phyloP scores from a whole-genome alignment of 1,140 invertebrate species.

The Carcinoscorpius rotundicauda region DNA sequence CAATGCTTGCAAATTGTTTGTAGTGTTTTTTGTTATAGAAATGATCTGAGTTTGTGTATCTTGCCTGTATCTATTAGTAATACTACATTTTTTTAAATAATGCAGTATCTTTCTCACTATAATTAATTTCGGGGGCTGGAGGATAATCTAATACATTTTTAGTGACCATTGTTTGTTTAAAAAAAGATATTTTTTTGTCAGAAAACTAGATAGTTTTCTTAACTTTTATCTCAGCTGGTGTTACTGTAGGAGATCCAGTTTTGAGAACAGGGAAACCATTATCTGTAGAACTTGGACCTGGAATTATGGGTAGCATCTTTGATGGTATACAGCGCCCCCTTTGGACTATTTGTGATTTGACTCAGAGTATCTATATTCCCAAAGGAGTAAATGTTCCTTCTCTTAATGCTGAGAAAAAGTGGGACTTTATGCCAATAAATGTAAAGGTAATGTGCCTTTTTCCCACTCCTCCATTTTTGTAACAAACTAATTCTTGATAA shows the following conservation, averaged over 20 bases:
- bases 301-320: conserved; percentile 98
- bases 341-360: conserved; percentile 89
- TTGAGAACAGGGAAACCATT: conserved; percentile 94
- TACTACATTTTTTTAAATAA: no score
- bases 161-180: no score
- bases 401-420: conserved; percentile 62
- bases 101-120: no score
- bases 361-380: conserved; percentile 96
- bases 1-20: no score
- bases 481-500: no score
- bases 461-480: no score
- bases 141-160: conserved; percentile 3
- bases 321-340: conserved; percentile 98
- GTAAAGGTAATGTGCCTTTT: conserved; percentile 51
- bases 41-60: no score
- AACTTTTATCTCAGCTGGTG: conserved; percentile 50
- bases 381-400: conserved; percentile 93
- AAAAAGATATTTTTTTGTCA: no score
- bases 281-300: conserved; percentile 97
- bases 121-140: no score
- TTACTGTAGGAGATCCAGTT: conserved; percentile 98
- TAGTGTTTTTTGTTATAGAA: no score
- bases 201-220: neutral
- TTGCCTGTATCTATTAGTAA: no score
- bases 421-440: conserved; percentile 87